Conservation (phyloP, 1,140 invertebrate species). For the Scaptomyza montana region DNA sequence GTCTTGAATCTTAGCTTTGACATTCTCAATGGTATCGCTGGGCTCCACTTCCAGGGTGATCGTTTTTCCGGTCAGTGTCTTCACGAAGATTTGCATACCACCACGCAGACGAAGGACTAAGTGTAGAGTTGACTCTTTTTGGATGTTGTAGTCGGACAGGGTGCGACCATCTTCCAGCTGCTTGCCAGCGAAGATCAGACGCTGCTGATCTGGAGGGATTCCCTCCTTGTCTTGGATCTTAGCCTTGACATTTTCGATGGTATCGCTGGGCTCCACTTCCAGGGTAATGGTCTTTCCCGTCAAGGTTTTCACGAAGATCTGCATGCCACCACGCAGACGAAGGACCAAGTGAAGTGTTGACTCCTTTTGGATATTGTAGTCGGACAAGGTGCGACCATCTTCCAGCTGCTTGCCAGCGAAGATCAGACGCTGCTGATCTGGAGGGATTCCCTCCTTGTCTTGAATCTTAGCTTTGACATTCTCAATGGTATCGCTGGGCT, state of each 20-base stretch:
- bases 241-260: constrained; percentile 93
- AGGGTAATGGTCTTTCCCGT: constrained; percentile 94
- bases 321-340: constrained; percentile 92
- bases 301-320: constrained; percentile 92
- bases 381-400: constrained; percentile 91
- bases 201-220: constrained; percentile 90
- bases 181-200: constrained; percentile 91
- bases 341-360: constrained; percentile 90
- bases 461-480: constrained; percentile 93
- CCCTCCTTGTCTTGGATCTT: constrained; percentile 91
- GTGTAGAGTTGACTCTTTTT: constrained; percentile 96
- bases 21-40: constrained; percentile 92
- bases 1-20: constrained; percentile 91
- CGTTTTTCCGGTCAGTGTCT: constrained; percentile 93
- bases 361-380: constrained; percentile 90
- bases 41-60: constrained; percentile 92
- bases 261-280: constrained; percentile 91
- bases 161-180: constrained; percentile 92
- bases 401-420: constrained; percentile 92
- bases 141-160: constrained; percentile 92
- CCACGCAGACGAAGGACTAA: constrained; percentile 92
- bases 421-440: constrained; percentile 90
- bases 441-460: constrained; percentile 89
- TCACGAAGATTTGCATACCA: constrained; percentile 92
- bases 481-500: constrained; percentile 92